Evolutionary conservation across 2,888 invertebrate species (phyloP).

Genomic region (Hydrotaea diabolus): DNA sequence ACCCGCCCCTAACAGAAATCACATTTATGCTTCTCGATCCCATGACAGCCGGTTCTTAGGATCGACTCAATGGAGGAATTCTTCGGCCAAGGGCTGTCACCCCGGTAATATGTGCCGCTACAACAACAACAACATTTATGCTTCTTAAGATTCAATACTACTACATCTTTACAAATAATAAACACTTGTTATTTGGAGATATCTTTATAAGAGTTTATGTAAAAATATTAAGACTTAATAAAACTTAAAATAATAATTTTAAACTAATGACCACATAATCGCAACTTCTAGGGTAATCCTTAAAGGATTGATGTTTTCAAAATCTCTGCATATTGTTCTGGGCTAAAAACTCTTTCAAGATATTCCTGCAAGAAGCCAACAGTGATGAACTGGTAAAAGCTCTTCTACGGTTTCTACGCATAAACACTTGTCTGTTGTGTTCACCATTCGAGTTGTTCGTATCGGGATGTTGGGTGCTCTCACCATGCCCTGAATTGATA

Average conservation of each 20-base stretch:
- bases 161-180: background rate
- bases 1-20: too few species aligned
- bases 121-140: too few species aligned
- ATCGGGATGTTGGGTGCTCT: background rate
- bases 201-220: background rate
- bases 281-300: background rate
- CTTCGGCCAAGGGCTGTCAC: too few species aligned
- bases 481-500: background rate
- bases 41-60: too few species aligned
- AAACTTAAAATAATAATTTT: background rate
- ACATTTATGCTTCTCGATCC: too few species aligned
- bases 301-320: conserved; percentile 15
- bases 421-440: background rate
- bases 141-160: background rate
- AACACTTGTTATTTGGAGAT: background rate
- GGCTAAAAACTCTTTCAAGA: conserved; percentile 52
- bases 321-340: conserved; percentile 29
- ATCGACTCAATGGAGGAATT: too few species aligned
- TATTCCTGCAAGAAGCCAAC: conserved; percentile 46
- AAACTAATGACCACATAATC: background rate
- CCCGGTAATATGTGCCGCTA: too few species aligned
- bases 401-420: conserved; percentile 23
- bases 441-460: background rate
- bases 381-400: conserved; percentile 32
- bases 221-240: background rate